phyloP scores from a whole-genome alignment of 2,113 vertebrate species.

The Galbula dea region DNA sequence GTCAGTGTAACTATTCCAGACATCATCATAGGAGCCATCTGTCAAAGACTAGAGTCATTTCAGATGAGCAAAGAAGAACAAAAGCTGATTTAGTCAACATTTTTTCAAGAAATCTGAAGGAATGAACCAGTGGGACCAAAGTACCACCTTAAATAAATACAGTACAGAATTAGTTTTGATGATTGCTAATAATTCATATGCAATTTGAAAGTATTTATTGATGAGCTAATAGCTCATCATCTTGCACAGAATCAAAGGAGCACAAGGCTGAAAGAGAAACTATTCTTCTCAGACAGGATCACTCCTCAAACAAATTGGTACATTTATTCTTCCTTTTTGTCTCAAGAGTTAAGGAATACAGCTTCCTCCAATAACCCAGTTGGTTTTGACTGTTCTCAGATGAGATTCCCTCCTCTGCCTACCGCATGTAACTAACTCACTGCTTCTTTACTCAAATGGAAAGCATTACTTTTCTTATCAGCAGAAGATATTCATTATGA shows the following conservation, averaged over 20 bases:
- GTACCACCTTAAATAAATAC: background rate
- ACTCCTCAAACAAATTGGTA: background rate
- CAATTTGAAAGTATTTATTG: background rate
- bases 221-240: background rate
- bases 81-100: background rate
- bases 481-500: background rate
- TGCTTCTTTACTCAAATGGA: background rate
- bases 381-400: background rate
- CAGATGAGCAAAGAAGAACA: background rate
- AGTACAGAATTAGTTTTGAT: background rate
- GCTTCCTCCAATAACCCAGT: background rate
- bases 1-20: background rate
- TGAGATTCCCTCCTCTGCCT: background rate
- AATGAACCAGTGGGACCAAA: background rate
- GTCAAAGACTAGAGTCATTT: background rate
- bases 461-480: background rate
- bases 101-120: background rate
- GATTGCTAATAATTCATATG: background rate
- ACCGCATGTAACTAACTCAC: fast-evolving
- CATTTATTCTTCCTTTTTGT: background rate
- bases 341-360: no score
- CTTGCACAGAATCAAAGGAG: background rate
- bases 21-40: background rate
- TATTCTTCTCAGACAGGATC: background rate
- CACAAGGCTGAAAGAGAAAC: background rate